These are phyloP conservation scores for Emydura subglobosa DNA, from an alignment of 2,113 vertebrate genomes.

Conservation along the genomic window DNA sequence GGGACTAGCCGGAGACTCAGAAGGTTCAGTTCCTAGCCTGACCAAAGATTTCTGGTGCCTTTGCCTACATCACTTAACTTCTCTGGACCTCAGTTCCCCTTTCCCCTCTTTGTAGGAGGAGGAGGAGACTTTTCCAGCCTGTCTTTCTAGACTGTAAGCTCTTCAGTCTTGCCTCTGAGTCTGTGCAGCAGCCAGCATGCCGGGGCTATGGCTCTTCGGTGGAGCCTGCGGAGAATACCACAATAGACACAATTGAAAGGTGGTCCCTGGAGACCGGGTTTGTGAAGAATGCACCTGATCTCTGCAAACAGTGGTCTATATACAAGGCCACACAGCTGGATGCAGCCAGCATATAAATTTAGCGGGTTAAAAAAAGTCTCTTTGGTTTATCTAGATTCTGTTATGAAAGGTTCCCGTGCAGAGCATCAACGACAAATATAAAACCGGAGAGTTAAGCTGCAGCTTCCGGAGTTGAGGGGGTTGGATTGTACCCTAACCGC, in stretches of 20 bases:
- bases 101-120: not conserved
- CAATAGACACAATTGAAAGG: not conserved
- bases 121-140: not conserved
- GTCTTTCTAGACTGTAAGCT: not conserved
- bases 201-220: not conserved
- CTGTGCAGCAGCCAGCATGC: not conserved
- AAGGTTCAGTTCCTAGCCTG: not conserved
- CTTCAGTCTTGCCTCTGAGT: not conserved
- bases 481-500: not conserved
- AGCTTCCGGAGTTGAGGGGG: not conserved
- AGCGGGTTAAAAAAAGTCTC: not conserved
- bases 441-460: not conserved
- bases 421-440: not conserved
- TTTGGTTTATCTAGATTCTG: not conserved
- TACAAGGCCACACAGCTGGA: not conserved
- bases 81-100: not conserved
- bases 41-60: not conserved
- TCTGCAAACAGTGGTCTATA: not conserved
- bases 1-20: not conserved
- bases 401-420: not conserved
- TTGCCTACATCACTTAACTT: not conserved
- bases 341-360: not conserved
- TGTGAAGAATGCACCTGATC: not conserved
- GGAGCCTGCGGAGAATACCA: not conserved
- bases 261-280: not conserved